These are phyloP conservation scores for Crossaster papposus DNA, from an alignment of 53 echinoderm and acorn worm species.

Conservation along the genomic window DNA sequence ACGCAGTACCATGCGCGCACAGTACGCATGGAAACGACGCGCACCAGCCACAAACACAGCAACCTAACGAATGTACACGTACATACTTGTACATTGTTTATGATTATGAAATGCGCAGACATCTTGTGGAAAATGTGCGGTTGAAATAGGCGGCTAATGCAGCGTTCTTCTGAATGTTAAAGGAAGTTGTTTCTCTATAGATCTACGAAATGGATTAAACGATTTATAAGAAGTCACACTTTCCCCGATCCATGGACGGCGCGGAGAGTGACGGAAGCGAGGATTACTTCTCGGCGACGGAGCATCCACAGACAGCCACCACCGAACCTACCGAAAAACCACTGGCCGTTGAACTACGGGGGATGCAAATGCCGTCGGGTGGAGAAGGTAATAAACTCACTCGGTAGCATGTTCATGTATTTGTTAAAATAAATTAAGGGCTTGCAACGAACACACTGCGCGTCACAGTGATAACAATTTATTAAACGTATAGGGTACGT, in stretches of 20 bases:
- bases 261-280: conserved; percentile 39
- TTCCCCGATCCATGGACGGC: neutral
- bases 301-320: neutral
- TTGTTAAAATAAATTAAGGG: neutral
- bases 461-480: no score
- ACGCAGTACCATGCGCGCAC: no score
- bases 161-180: neutral
- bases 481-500: no score
- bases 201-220: neutral
- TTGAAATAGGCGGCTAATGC: no score
- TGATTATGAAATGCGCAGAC: neutral
- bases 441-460: neutral
- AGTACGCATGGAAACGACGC: neutral
- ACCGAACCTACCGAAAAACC: neutral
- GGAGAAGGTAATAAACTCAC: neutral
- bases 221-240: no score
- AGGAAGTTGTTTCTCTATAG: neutral
- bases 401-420: neutral
- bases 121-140: no score
- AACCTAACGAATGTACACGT: neutral
- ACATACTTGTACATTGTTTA: no score
- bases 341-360: neutral
- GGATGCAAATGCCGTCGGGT: neutral
- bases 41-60: neutral
- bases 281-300: conserved; percentile 43